phyloP scores from a whole-genome alignment of 2,797 vertebrate species.

The Momotus momota region DNA sequence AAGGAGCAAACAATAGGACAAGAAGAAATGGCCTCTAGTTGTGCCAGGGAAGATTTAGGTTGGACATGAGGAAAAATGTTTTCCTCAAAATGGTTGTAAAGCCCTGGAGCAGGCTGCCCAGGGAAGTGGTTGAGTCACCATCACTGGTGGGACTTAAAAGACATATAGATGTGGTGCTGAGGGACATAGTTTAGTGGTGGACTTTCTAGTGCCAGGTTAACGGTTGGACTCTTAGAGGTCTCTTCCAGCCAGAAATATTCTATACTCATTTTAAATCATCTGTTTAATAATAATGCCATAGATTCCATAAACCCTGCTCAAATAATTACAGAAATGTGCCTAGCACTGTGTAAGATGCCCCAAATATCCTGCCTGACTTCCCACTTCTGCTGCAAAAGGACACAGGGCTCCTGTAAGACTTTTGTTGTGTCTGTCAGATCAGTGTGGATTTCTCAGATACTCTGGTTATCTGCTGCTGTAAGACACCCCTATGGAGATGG shows the following conservation, averaged over 20 bases:
- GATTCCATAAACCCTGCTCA: not conserved
- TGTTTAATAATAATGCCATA: not conserved
- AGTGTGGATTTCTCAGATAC: too few relatives aligned
- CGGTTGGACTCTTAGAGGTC: not conserved
- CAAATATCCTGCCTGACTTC: not conserved
- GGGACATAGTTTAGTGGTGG: not conserved
- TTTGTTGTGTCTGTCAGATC: not conserved
- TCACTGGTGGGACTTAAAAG: not conserved
- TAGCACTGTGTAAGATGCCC: not conserved
- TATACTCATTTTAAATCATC: not conserved
- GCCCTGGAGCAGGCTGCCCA: not conserved
- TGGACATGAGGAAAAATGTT: not conserved
- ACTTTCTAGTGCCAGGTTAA: not conserved
- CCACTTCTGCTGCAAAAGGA: not conserved
- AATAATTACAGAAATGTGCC: not conserved
- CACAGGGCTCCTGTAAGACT: not conserved
- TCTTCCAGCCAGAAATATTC: not conserved
- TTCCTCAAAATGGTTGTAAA: not conserved
- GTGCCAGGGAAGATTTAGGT: not conserved
- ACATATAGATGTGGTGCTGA: not conserved
- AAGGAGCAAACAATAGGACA: too few relatives aligned
- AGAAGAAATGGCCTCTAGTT: not conserved
- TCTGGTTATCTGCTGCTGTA: not conserved
- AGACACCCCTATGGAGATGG: not conserved
- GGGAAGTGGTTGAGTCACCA: not conserved